Evolutionary conservation across 2,888 invertebrate genomes (phyloP), one percentile per base, ranked within the genome.

Genomic region (Iselma pallidipennis): DNA sequence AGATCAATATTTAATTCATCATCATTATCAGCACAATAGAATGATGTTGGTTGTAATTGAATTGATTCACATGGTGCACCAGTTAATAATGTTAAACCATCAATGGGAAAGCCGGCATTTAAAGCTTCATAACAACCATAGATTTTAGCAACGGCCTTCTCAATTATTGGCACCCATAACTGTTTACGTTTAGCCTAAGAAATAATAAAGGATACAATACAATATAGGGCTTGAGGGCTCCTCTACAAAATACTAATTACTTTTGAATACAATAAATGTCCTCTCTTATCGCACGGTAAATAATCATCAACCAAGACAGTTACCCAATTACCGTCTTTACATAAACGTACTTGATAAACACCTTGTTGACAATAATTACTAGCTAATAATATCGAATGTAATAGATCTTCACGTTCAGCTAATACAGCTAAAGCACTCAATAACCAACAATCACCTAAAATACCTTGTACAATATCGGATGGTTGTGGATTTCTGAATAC

Each of bases 31-130:
- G 88, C 88, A 0, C n/a, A n/a, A n/a, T n/a, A n/a, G n/a, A n/a
- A n/a, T n/a, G 88, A 89, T 29, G 89, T 84, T 65, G 90, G 89
- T 80, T 98, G 97, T 16, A 98, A 85, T 2, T 95, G 92, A 60
- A 98, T 92, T 66, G 94, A 95, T 83, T 98, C 97, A 81, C 98
- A 98, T 0, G 98, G 98, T 1, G 96, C 96, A 0, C 98, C 93
- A 5, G 98, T 98, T 58, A 98, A 82, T 0, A 96, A 96, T 26
- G 96, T 94, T 26, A 98, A 84, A 14, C 98, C 96, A 86, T 99
- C 98, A 61, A 97, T 95, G 52, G 96, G 95, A 66, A 97, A 86
- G 0, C 98, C 98, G 0, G 97, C 96, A 0, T 96, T 95, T 59
- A 99, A 83, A 0, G 97, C 95, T 80, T 97, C 97, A 77, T 98